These are phyloP conservation scores for Tanypteryx hageni DNA, from an alignment of 2,888 invertebrate species.

Conservation along the genomic window DNA sequence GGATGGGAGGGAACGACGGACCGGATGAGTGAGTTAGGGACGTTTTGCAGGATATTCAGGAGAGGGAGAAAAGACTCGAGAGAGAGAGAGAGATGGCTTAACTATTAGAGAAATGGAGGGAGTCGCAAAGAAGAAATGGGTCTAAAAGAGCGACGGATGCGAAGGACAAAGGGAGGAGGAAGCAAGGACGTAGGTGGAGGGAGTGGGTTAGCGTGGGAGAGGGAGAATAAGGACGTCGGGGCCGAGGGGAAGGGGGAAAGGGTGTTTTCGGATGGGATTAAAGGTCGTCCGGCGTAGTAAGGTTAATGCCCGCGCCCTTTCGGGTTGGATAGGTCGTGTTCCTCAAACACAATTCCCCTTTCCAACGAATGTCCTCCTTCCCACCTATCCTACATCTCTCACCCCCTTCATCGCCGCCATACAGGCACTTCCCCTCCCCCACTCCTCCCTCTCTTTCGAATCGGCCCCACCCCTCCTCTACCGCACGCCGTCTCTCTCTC, in stretches of 20 bases:
- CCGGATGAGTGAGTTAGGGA: too few relatives aligned
- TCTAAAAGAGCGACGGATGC: neutral
- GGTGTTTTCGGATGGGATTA: conserved; percentile 42
- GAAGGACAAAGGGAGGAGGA: neutral
- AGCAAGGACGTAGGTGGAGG: neutral
- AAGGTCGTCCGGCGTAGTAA: conserved; percentile 49
- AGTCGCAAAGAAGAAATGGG: neutral
- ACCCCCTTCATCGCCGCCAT: neutral
- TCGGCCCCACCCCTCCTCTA: neutral
- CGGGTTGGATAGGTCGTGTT: conserved; percentile 60
- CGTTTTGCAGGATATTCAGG: too few relatives aligned
- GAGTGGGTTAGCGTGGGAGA: neutral
- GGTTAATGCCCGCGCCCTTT: conserved; percentile 62
- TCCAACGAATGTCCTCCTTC: neutral
- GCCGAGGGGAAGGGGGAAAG: neutral
- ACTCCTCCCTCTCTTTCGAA: neutral
- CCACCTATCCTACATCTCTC: neutral
- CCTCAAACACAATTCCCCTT: conserved; percentile 41
- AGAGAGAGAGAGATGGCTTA: too few relatives aligned
- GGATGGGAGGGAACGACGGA: too few relatives aligned
- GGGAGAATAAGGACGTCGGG: neutral
- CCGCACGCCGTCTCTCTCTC: neutral
- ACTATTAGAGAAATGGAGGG: neutral
- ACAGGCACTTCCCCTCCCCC: neutral
- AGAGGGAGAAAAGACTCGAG: too few relatives aligned